Percentiles rank a stretch among this genome's conserved stretches.
Evolutionary conservation across 2,797 vertebrate genomes (phyloP).

Genomic region (Diplodus puntazzo): DNA sequence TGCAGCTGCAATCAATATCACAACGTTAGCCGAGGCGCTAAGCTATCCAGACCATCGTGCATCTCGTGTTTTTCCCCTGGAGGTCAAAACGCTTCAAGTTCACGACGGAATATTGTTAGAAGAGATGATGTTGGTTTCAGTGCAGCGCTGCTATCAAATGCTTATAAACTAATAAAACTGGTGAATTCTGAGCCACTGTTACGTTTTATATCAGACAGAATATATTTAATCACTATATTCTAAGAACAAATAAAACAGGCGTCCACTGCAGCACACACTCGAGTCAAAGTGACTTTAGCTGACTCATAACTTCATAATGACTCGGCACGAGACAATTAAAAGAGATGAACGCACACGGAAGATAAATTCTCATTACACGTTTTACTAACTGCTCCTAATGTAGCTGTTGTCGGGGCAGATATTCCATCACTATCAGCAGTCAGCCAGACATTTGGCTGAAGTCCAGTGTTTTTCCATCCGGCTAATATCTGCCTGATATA

Average conservation of each 20-base stretch:
- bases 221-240: neutral
- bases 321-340: constrained; percentile 9
- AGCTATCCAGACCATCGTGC: too few relatives aligned
- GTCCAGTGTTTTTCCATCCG: constrained; percentile 27
- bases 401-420: constrained; percentile 11
- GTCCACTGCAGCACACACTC: neutral
- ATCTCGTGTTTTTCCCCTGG: neutral
- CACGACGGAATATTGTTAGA: neutral
- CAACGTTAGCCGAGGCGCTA: too few relatives aligned
- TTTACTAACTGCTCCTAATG: constrained; percentile 27
- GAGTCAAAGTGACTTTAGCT: neutral
- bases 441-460: constrained; percentile 15
- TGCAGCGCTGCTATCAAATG: too few relatives aligned
- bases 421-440: constrained; percentile 22
- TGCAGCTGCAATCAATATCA: neutral
- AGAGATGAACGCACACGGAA: neutral
- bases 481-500: constrained; percentile 49
- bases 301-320: constrained; percentile 4
- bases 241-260: neutral
- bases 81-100: neutral
- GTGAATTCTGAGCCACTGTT: neutral
- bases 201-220: neutral
- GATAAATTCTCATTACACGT: constrained; percentile 19
- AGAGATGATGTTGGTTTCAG: neutral
- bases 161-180: neutral